Conservation (phyloP, 2,797 vertebrate species). For the Syncerus caffer region DNA sequence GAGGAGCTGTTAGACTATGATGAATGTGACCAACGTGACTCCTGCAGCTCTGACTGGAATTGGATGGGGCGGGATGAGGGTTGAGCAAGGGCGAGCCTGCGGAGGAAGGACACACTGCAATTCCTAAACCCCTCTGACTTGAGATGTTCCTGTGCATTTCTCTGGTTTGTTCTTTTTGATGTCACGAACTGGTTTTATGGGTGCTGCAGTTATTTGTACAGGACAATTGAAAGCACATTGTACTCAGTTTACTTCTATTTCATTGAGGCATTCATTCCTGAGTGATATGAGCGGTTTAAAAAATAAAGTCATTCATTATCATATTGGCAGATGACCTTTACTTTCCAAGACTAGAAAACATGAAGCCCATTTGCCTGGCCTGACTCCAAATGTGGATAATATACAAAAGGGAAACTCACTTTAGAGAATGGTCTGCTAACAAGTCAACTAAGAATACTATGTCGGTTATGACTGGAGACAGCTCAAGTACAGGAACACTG, state of each 20-base stretch:
- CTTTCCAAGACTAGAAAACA: conserved; percentile 1
- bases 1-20: neutral
- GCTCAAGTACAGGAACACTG: neutral
- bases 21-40: neutral
- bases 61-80: neutral
- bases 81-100: neutral
- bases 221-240: neutral
- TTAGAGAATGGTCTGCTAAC: neutral
- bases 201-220: neutral
- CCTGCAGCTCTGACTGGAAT: neutral
- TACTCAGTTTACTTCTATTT: neutral
- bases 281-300: neutral
- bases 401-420: neutral
- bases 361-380: neutral
- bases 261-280: neutral
- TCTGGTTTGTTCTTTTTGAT: conserved; percentile 6
- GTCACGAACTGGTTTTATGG: neutral
- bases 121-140: neutral
- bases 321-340: conserved; percentile 5
- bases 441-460: neutral
- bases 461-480: neutral
- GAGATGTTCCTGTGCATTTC: neutral
- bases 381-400: neutral
- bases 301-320: conserved; percentile 7
- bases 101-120: neutral